Percentiles rank a stretch among this genome's conserved stretches.
phyloP scores from a whole-genome alignment of 2,113 vertebrate species.

The Elephantulus edwardii region DNA sequence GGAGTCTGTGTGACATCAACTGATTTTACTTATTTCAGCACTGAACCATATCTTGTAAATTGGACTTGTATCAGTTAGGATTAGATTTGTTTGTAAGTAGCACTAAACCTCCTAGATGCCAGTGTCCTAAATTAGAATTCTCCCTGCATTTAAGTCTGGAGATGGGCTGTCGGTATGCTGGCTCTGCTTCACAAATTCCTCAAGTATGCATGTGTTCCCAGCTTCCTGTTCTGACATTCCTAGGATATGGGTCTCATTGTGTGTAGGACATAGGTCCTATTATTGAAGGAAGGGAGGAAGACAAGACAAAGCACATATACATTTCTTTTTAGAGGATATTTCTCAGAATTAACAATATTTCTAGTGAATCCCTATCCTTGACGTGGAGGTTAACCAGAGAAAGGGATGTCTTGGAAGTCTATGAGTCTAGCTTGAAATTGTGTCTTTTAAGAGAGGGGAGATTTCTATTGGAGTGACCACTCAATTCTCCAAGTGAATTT shows the following conservation, averaged over 20 bases:
- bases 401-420: too few species aligned
- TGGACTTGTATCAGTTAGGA: background rate
- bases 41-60: background rate
- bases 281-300: background rate
- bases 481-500: too few species aligned
- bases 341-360: background rate
- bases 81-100: background rate
- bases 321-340: background rate
- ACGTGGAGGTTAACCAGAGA: too few species aligned
- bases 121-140: background rate
- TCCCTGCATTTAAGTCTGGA: background rate
- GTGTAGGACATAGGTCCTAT: background rate
- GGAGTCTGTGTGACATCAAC: too few species aligned
- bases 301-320: background rate
- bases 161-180: background rate
- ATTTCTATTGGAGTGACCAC: too few species aligned
- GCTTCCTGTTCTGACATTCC: background rate
- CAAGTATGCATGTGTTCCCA: background rate
- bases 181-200: background rate
- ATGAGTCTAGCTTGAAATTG: too few species aligned
- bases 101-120: background rate
- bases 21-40: conserved; percentile 17
- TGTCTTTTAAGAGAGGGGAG: too few species aligned
- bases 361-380: background rate
- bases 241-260: background rate